Base-by-base conservation (phyloP, 2,113 vertebrate genomes). In the Rafetus swinhoei region DNA sequence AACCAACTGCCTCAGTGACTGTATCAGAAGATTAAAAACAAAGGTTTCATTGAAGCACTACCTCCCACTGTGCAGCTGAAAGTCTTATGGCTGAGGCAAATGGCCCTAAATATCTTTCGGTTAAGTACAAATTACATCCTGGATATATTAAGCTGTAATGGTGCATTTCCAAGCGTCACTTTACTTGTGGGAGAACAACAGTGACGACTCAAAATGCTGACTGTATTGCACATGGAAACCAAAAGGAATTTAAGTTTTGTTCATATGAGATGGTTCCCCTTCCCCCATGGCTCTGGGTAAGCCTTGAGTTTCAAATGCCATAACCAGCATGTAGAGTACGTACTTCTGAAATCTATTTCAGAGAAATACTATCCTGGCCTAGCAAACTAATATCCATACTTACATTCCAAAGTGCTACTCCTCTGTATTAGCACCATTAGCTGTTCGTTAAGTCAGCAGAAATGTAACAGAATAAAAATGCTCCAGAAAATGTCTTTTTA, bases 41-140 rank as follows among this genome's bases (percentile, higher is more conserved):
- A 98, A 99, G 98, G 97, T 98, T 96, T 96, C 97, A 98, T 98
- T 98, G 98, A 99, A 97, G 97, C 97, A 88, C 97, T 97, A 96
- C 98, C 98, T 98, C 98, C 98, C 98, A 98, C 98, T 74, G 91
- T 88, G 98, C 94, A 96, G 95, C 98, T 98, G 98, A 98, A 97
- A 95, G 97, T 97, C 96, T 96, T 94, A 97, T 92, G 98, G 96
- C 90, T 94, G 86, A 93, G 96, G 96, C 86, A 94, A 97, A 97
- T 95, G 96, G 97, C 92, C 98, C 97, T 96, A 98, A 97, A 98
- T 98, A 98, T 98, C 96, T 97, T 95, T 97, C 96, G 92, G 91
- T 97, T 98, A 98, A 99, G 98, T 98, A 98, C 98, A 98, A 97
- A 99, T 99, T 98, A 98, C 98, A 98, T 98, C 98, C 98, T 98